Conservation (phyloP, 2,797 vertebrate genomes). For the Karalla daura region DNA sequence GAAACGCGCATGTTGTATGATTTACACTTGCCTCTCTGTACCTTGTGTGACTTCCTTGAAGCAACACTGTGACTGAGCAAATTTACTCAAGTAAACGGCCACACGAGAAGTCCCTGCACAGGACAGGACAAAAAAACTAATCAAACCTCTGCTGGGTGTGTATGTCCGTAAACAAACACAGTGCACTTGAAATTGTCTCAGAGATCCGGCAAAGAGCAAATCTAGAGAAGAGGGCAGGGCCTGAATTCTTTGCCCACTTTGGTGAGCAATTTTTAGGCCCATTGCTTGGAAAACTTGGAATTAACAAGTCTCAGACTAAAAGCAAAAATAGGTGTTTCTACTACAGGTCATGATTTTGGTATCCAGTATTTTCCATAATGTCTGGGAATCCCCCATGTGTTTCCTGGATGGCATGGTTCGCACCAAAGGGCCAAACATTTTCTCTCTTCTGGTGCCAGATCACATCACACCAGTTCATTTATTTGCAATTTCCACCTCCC, state of each 20-base stretch:
- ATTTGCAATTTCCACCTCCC: background rate
- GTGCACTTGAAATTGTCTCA: background rate
- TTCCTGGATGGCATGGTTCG: background rate
- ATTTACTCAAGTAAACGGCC: constrained; percentile 15
- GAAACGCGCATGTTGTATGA: too few species aligned
- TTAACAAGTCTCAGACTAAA: background rate
- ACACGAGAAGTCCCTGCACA: background rate
- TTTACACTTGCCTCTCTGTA: too few species aligned
- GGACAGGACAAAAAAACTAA: constrained; percentile 21
- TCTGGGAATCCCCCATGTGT: background rate
- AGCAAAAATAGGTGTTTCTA: background rate
- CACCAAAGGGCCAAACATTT: constrained; percentile 4
- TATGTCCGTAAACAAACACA: background rate
- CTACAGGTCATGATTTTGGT: background rate
- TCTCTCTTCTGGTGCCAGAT: background rate
- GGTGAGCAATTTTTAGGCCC: constrained; percentile 2
- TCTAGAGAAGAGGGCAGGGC: constrained; percentile 14
- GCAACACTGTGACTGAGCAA: constrained; percentile 6
- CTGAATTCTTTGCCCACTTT: constrained; percentile 7
- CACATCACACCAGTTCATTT: background rate
- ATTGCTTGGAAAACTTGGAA: background rate
- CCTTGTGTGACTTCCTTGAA: background rate
- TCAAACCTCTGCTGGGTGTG: constrained; percentile 31
- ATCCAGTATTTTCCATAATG: background rate
- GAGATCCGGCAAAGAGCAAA: constrained; percentile 21